Conservation (phyloP, 1,140 invertebrate genomes). For the Geopemphigus sp. region DNA sequence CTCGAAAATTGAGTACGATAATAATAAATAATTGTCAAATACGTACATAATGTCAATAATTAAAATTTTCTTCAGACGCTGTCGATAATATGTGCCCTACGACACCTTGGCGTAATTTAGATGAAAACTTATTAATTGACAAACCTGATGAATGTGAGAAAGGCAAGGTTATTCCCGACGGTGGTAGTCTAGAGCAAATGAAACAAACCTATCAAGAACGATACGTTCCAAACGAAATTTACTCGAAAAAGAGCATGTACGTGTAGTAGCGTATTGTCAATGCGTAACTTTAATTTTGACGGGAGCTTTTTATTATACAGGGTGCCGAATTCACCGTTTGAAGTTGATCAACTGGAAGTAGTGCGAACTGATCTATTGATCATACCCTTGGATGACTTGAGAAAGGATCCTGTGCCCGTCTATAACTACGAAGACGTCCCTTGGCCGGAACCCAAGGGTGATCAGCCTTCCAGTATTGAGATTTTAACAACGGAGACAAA, state of each 20-base stretch:
- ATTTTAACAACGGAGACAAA: slow-evolving; percentile 13
- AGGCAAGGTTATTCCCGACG: slow-evolving; percentile 27
- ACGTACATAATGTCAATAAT: background rate
- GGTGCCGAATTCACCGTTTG: slow-evolving; percentile 37
- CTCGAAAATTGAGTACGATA: slow-evolving; percentile 36
- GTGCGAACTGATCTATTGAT: slow-evolving; percentile 25
- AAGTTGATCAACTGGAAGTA: slow-evolving; percentile 45
- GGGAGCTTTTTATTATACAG: background rate
- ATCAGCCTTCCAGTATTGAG: slow-evolving; percentile 12
- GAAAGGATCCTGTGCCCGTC: slow-evolving; percentile 10
- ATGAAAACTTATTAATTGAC: slow-evolving; percentile 21
- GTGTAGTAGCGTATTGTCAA: background rate
- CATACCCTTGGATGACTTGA: slow-evolving; percentile 33
- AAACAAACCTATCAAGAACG: slow-evolving; percentile 40
- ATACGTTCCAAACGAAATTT: slow-evolving; percentile 34
- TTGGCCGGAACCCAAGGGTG: slow-evolving; percentile 44
- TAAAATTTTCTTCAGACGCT: slow-evolving; percentile 8
- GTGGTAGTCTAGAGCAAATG: slow-evolving; percentile 38
- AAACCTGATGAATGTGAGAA: slow-evolving; percentile 18
- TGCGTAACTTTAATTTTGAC: background rate
- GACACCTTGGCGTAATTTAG: slow-evolving; percentile 23
- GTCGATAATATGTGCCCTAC: slow-evolving; percentile 32
- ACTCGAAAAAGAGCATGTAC: slow-evolving; percentile 17
- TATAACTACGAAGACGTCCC: slow-evolving; percentile 11
- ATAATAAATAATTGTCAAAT: background rate